Evolutionary conservation across 2,113 vertebrate genomes (phyloP).

Genomic region (Brachypteracias leptosomus): DNA sequence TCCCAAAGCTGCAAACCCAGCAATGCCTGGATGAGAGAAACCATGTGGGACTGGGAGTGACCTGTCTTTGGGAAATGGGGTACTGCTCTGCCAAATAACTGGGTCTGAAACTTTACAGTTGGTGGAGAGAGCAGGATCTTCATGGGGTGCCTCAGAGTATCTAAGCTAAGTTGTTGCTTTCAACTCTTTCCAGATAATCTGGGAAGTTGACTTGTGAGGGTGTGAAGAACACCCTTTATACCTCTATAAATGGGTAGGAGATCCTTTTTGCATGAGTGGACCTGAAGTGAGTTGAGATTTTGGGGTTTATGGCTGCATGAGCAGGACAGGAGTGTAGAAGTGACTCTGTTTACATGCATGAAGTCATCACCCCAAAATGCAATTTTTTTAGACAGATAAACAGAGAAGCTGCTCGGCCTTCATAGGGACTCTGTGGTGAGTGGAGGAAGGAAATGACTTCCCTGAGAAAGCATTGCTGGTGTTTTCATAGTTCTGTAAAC

Average conservation of each 20-base stretch:
- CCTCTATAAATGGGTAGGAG: neutral
- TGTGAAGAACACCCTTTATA: neutral
- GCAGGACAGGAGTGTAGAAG: neutral
- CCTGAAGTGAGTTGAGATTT: neutral
- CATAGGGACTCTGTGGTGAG: fast-evolving
- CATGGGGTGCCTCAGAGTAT: neutral
- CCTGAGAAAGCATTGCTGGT: neutral
- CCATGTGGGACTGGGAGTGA: neutral
- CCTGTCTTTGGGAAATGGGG: neutral
- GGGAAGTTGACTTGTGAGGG: neutral
- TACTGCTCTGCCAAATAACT: neutral
- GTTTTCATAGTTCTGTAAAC: neutral
- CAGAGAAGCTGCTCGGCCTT: neutral
- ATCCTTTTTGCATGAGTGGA: neutral
- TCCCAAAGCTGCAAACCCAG: neutral
- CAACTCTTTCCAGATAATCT: neutral
- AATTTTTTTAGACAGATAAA: neutral
- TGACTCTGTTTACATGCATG: fast-evolving
- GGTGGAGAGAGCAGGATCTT: neutral
- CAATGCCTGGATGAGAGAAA: neutral
- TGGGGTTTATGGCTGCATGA: neutral
- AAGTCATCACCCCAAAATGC: fast-evolving
- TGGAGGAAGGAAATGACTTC: neutral
- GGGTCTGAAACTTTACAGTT: neutral
- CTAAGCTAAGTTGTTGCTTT: neutral